Evolutionary conservation across 2,888 invertebrate genomes (phyloP).

Genomic region (Eudasyphora cyanicolor): DNA sequence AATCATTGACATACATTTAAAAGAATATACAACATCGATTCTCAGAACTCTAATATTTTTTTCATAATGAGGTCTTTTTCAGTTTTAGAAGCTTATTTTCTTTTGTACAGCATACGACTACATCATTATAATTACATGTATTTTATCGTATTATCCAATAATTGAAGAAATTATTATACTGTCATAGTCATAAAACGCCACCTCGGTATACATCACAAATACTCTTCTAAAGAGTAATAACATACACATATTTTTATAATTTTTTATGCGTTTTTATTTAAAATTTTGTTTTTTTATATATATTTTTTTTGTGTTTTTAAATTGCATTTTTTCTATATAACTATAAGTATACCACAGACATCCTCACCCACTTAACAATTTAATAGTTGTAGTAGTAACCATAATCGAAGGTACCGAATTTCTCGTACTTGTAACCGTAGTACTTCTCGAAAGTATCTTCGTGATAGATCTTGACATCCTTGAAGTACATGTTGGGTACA

Average conservation of each 20-base stretch:
- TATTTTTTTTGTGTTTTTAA: neutral
- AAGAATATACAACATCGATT: too few species aligned
- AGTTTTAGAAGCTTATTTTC: too few species aligned
- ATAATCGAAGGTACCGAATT: conserved; percentile 74
- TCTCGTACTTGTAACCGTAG: conserved; percentile 71
- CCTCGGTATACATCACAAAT: too few species aligned
- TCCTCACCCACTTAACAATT: neutral
- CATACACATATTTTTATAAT: neutral
- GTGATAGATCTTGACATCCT: conserved; percentile 85
- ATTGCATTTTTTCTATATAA: neutral
- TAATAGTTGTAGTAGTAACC: conserved; percentile 65
- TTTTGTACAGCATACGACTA: too few species aligned
- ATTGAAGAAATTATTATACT: too few species aligned
- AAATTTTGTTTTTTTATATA: neutral
- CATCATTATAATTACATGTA: too few species aligned
- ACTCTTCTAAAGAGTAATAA: neutral
- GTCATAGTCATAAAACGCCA: too few species aligned
- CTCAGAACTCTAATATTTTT: too few species aligned
- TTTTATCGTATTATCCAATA: too few species aligned
- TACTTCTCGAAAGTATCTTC: conserved; percentile 79
- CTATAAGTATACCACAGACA: neutral
- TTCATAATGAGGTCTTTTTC: too few species aligned
- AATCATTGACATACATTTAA: too few species aligned
- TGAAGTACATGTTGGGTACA: conserved; percentile 85
- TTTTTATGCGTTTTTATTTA: too few species aligned